Evolutionary conservation across 1,140 invertebrate genomes (phyloP).

Genomic region (Samia ricini): DNA sequence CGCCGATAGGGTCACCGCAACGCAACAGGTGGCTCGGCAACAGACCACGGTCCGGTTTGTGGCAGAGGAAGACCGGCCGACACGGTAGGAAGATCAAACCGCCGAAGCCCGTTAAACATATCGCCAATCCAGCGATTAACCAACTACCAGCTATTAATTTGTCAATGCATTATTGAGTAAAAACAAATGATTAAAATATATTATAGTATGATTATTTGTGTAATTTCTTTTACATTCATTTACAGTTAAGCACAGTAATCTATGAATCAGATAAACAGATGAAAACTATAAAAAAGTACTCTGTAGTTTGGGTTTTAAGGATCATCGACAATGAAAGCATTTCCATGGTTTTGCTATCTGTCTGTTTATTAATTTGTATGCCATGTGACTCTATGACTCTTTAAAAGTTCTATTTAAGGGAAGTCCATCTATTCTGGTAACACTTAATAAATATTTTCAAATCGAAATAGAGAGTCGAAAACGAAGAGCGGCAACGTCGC

Average conservation of each 20-base stretch:
- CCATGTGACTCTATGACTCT: no score
- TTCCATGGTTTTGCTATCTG: no score
- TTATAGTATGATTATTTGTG: neutral
- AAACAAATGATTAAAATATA: neutral
- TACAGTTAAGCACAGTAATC: neutral
- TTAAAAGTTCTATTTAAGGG: no score
- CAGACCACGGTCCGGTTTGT: constrained; percentile 93
- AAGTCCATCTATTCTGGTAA: no score
- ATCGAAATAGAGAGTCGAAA: no score
- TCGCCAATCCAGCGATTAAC: constrained; percentile 23
- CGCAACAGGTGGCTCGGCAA: constrained; percentile 90
- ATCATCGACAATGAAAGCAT: no score
- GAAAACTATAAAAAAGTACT: no score
- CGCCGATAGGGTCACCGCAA: constrained; percentile 90
- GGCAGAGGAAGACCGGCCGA: constrained; percentile 93
- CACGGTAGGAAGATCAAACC: constrained; percentile 92
- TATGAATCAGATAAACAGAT: neutral
- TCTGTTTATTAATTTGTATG: no score
- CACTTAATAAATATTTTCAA: no score
- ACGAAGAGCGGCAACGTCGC: no score
- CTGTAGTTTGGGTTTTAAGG: no score
- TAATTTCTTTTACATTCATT: neutral
- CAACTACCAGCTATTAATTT: constrained; percentile 35
- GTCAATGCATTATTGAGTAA: constrained; percentile 43
- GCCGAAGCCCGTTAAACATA: constrained; percentile 65